A percentile compares a stretch with the other conserved stretches of the same genome.
Conservation (phyloP, 2,797 vertebrate species). For the Odontamblyopus rebecca region DNA sequence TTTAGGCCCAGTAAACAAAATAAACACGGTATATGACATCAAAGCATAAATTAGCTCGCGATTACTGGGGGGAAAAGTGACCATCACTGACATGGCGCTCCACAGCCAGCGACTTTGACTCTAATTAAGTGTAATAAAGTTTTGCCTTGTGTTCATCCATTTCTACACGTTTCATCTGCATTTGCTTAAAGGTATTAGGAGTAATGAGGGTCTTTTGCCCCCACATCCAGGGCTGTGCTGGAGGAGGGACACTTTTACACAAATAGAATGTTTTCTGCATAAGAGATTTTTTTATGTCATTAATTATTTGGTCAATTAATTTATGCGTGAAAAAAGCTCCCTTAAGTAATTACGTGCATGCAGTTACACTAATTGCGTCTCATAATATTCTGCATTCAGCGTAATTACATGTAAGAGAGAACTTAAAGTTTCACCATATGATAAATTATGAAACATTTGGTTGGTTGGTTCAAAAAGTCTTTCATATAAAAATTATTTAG, state of each 20-base stretch:
- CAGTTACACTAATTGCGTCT: constrained; percentile 11
- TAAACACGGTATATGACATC: constrained; percentile 79
- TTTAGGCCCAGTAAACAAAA: constrained; percentile 81
- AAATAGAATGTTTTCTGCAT: constrained; percentile 75
- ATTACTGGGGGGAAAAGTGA: constrained; percentile 75
- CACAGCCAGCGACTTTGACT: constrained; percentile 76
- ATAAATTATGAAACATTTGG: background rate
- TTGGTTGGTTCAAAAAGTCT: background rate
- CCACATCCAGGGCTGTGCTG: constrained; percentile 67
- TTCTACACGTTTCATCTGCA: constrained; percentile 78
- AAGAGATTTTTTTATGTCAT: constrained; percentile 59
- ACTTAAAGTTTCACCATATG: constrained; percentile 4
- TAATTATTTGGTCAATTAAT: constrained; percentile 78
- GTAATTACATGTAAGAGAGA: constrained; percentile 7
- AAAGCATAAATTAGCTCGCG: constrained; percentile 79
- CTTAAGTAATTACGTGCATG: constrained; percentile 47
- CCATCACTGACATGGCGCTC: constrained; percentile 71
- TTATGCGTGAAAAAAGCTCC: constrained; percentile 43
- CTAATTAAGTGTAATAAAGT: constrained; percentile 85
- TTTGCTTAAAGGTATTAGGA: constrained; percentile 79
- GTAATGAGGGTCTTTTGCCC: constrained; percentile 82
- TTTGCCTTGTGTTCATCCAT: constrained; percentile 61
- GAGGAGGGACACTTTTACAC: constrained; percentile 71
- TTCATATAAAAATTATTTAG: too few species aligned
- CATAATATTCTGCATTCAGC: constrained; percentile 2